Conservation (phyloP, 2,888 invertebrate species). For the Chalcosyrphus nemorum region DNA sequence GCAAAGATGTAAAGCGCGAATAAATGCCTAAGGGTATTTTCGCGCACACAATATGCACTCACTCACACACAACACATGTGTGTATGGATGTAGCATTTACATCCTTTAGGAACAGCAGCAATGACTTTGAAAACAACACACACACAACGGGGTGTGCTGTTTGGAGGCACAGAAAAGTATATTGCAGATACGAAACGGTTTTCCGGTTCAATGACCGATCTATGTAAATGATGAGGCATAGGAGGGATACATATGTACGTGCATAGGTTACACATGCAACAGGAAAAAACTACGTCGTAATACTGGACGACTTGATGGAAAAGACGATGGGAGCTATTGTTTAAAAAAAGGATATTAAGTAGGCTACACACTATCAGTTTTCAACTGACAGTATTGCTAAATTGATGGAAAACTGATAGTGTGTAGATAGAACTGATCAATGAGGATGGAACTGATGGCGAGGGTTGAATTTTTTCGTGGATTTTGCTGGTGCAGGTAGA, state of each 20-base stretch:
- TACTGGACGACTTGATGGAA: conserved; percentile 53
- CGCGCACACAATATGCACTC: conserved; percentile 57
- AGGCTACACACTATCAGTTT: too few relatives aligned
- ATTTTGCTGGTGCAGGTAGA: too few relatives aligned
- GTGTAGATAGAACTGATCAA: too few relatives aligned
- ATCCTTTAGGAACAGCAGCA: conserved; percentile 45
- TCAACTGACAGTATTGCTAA: too few relatives aligned
- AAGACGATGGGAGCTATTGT: conserved; percentile 57
- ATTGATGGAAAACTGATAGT: too few relatives aligned
- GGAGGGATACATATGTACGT: neutral
- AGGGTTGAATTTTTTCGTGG: too few relatives aligned
- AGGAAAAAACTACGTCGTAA: conserved; percentile 61
- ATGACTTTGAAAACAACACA: conserved; percentile 53
- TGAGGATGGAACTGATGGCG: too few relatives aligned
- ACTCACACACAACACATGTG: neutral
- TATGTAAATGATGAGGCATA: conserved; percentile 54
- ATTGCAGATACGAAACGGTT: conserved; percentile 68
- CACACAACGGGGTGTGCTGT: conserved; percentile 18
- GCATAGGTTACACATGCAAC: conserved; percentile 45
- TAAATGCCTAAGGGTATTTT: conserved; percentile 70
- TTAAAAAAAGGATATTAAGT: conserved; percentile 58
- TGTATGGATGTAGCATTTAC: conserved; percentile 39
- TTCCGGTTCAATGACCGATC: conserved; percentile 73
- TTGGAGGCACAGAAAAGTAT: conserved; percentile 37
- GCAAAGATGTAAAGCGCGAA: conserved; percentile 67